Conservation (phyloP, 2,113 vertebrate genomes). For the Sardina pilchardus region DNA sequence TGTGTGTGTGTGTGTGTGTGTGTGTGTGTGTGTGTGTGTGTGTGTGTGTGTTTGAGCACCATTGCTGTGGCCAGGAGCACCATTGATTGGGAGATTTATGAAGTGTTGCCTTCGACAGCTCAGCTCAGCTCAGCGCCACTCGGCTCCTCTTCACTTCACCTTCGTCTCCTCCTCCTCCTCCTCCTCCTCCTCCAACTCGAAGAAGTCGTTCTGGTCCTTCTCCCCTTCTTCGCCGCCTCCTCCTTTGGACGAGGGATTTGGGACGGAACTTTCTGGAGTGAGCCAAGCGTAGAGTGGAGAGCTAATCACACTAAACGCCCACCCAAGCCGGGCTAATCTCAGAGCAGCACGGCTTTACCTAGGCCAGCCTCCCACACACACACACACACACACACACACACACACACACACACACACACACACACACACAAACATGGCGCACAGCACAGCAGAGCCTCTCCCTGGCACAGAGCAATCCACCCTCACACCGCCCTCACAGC, state of each 20-base stretch:
- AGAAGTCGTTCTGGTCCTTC: no score
- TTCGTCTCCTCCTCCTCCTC: background rate
- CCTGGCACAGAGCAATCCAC: background rate
- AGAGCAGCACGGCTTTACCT: background rate
- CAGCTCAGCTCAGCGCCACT: background rate
- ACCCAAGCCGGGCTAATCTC: background rate
- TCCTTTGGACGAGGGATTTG: background rate
- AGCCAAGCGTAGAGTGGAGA: background rate
- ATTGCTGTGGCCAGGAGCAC: conserved; percentile 17
- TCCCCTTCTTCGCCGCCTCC: background rate
- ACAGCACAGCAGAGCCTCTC: background rate
- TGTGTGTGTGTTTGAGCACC: conserved; percentile 59
- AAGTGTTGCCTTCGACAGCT: conserved; percentile 11
- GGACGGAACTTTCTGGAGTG: background rate
- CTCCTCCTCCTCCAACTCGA: background rate
- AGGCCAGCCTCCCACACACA: background rate
- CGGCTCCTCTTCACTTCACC: background rate
- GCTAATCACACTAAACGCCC: background rate
- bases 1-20: no score
- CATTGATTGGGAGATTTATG: conserved; percentile 45
- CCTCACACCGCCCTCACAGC: background rate
- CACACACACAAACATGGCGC: background rate
- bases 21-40: no score
- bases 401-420: no score
- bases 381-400: background rate